Conservation (phyloP, 2,113 vertebrate genomes). For the Paraplagusia blochii region DNA sequence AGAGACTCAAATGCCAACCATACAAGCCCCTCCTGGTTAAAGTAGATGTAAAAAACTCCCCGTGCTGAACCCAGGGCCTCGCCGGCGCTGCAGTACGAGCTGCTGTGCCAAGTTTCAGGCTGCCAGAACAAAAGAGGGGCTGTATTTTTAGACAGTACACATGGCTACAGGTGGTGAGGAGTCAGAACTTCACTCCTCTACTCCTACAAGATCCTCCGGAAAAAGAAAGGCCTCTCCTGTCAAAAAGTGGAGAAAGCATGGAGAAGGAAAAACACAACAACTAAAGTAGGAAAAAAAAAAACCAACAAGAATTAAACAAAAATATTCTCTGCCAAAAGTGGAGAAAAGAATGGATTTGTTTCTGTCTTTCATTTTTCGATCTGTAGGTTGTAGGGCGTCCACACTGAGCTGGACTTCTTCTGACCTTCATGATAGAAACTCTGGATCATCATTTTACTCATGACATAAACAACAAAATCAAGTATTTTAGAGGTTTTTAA, state of each 20-base stretch:
- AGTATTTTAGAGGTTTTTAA: slow-evolving; percentile 17
- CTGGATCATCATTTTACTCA: not conserved
- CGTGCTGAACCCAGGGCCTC: slow-evolving; percentile 40
- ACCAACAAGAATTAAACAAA: slow-evolving; percentile 33
- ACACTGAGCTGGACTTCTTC: slow-evolving; percentile 17
- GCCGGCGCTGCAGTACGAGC: slow-evolving; percentile 28
- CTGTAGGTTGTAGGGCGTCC: slow-evolving; percentile 37
- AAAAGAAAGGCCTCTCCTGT: slow-evolving; percentile 56
- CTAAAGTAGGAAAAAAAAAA: slow-evolving; percentile 28
- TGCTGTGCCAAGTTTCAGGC: slow-evolving; percentile 56
- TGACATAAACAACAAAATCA: slow-evolving; percentile 8
- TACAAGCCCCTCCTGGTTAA: slow-evolving; percentile 26
- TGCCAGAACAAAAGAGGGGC: slow-evolving; percentile 50
- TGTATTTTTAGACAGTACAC: slow-evolving; percentile 60
- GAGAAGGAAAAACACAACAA: slow-evolving; percentile 22
- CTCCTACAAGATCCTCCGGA: slow-evolving; percentile 65
- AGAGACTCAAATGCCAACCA: slow-evolving; percentile 9
- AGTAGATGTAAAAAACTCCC: slow-evolving; percentile 39
- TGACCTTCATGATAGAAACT: slow-evolving; percentile 39
- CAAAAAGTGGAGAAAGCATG: slow-evolving; percentile 37
- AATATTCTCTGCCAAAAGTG: slow-evolving; percentile 48
- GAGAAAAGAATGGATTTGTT: slow-evolving; percentile 18
- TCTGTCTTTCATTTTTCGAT: not conserved
- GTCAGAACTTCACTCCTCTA: slow-evolving; percentile 57
- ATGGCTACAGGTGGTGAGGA: slow-evolving; percentile 67